Conservation (phyloP, 2,113 vertebrate species). For the Stegostoma tigrinum region DNA sequence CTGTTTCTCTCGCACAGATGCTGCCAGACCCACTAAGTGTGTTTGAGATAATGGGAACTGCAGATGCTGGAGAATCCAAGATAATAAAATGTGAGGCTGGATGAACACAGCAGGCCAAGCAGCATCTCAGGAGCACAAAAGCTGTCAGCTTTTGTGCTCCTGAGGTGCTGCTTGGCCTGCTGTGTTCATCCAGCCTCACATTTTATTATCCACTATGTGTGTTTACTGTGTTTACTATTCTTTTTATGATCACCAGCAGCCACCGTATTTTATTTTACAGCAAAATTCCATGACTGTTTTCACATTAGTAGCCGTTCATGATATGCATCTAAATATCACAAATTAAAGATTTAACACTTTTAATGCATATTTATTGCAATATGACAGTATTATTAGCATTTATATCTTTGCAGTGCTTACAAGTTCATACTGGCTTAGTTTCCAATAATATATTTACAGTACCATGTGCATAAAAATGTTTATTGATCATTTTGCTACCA, state of each 20-base stretch:
- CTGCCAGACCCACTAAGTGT: not conserved
- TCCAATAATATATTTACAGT: not conserved
- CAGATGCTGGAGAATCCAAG: no score
- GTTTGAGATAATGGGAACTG: no score
- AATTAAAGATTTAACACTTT: not conserved
- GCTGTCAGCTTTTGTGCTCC: no score
- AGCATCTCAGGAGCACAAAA: no score
- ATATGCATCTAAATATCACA: not conserved
- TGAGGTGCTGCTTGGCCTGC: no score
- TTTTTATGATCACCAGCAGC: not conserved
- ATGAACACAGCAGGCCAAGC: no score
- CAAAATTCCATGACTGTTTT: not conserved
- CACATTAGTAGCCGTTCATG: not conserved
- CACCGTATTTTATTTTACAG: not conserved
- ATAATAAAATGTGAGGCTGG: no score
- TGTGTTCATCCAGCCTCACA: no score
- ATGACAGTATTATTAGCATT: not conserved
- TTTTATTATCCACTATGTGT: no score
- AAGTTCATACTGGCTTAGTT: not conserved
- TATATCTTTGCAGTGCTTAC: not conserved
- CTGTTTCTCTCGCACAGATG: not conserved
- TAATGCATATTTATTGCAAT: not conserved
- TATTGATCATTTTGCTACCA: not conserved
- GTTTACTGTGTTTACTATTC: no score
- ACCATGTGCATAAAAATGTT: not conserved